A percentile compares a stretch with the other conserved stretches of the same genome.
Evolutionary conservation across 2,113 vertebrate species (phyloP).

Genomic region (Abramis brama): DNA sequence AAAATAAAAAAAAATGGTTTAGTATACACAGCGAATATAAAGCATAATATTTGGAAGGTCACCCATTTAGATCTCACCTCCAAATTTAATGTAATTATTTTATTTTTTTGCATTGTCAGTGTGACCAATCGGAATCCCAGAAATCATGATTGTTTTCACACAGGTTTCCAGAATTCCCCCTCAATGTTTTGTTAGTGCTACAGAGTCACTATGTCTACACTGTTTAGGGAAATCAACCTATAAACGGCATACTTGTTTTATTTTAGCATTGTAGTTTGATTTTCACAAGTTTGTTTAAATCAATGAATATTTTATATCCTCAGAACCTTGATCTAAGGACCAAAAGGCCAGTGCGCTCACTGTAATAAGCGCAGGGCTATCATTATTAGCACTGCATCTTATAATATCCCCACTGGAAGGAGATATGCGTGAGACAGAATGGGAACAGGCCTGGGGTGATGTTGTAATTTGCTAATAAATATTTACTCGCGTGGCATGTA

Average conservation of each 20-base stretch:
- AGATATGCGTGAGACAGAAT: constrained; percentile 41
- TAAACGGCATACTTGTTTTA: not conserved
- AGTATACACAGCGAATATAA: not conserved
- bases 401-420: constrained; percentile 1
- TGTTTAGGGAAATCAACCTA: not conserved
- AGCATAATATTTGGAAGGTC: too few relatives aligned
- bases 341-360: not conserved
- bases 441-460: constrained; percentile 54
- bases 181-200: not conserved
- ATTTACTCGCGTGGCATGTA: constrained; percentile 58
- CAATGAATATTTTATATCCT: not conserved
- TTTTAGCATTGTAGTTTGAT: not conserved
- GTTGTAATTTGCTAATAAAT: constrained; percentile 62
- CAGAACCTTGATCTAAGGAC: not conserved
- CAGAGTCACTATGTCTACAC: not conserved
- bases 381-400: not conserved
- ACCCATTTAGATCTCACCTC: too few relatives aligned
- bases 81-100: too few relatives aligned
- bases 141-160: not conserved
- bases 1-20: not conserved
- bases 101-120: too few relatives aligned
- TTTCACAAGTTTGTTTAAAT: not conserved
- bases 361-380: not conserved
- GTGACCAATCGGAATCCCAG: not conserved
- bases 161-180: not conserved